Conservation (phyloP, 2,113 vertebrate species). For the Paramormyrops kingsleyae region DNA sequence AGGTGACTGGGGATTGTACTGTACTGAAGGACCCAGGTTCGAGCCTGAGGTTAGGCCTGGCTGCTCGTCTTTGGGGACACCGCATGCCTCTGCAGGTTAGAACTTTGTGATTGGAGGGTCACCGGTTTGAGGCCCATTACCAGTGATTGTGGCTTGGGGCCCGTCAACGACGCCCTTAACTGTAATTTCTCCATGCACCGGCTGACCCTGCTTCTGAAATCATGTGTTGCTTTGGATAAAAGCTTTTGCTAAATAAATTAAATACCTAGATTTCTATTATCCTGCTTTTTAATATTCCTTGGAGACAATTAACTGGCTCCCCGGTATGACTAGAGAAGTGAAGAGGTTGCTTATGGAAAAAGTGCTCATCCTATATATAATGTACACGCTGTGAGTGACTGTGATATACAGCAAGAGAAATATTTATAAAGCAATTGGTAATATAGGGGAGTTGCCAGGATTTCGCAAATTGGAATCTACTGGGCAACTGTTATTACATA, state of each 20-base stretch:
- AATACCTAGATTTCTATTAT: background rate
- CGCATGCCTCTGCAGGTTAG: background rate
- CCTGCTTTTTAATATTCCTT: background rate
- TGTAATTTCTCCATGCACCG: background rate
- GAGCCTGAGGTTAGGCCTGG: background rate
- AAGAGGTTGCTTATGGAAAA: background rate
- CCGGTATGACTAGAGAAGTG: background rate
- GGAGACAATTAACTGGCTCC: background rate
- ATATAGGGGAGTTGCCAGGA: background rate
- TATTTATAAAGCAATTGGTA: background rate
- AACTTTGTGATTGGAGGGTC: background rate
- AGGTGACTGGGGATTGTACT: background rate
- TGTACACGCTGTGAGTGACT: background rate
- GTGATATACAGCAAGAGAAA: background rate
- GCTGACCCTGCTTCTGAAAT: background rate
- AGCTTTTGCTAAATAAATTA: background rate
- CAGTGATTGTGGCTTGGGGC: background rate
- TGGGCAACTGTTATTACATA: background rate
- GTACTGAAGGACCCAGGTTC: background rate
- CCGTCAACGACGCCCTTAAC: background rate
- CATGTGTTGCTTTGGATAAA: background rate
- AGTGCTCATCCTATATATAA: background rate
- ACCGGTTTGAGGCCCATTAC: background rate
- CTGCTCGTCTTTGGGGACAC: background rate
- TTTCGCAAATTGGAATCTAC: background rate